Base-by-base conservation (phyloP, 2,888 invertebrate species). In the Drosophila conformis region DNA sequence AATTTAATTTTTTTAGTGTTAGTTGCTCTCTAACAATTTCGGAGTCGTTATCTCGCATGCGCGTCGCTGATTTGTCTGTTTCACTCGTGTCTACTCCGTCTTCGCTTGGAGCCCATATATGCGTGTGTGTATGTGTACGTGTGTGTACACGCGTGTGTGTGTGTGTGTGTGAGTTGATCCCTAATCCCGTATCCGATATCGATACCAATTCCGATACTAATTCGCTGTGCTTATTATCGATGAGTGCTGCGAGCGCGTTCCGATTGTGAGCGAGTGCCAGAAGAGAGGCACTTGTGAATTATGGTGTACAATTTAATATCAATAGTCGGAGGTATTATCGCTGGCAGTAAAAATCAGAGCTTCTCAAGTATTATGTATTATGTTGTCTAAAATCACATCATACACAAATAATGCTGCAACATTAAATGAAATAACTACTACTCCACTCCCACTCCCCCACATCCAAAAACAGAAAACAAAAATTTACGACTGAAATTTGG, bases 21-120 rank as follows among this genome's bases (percentile, higher is more conserved):
- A 91, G 92, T 91, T 91, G 91, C 90, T 87, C 90, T 90, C 91
- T 91, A 92, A 92, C 91, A 91, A 92, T 92, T 92, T 92, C 89
- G 89, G 91, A 90, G 92, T 92, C 90, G 90, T 91, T 91, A 91
- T 78, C 78, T 91, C 91, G 92, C 91, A 91, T 91, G 91, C 92
- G 91, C 91, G 91, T 92, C 89, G 67, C 78, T 69, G 74, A 72
- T 71, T 70, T 63, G 35, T 51, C 59, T 54, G 36, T 42, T 49
- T 56, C 56, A 46, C 52, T 36, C 56, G 59, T 57, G 61, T 53
- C 46, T 60, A 31, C 62, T 38, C 27, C 49, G 27, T 27, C 27
- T 49, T 15, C 18, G 5, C 6, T 49, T 27, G 27, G 10, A 42
- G 29, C 51, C 29, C n/a, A 27, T 63, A 29, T 51, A 40, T 48